Conservation (phyloP, 2,113 vertebrate species). For the Caranx melampygus region DNA sequence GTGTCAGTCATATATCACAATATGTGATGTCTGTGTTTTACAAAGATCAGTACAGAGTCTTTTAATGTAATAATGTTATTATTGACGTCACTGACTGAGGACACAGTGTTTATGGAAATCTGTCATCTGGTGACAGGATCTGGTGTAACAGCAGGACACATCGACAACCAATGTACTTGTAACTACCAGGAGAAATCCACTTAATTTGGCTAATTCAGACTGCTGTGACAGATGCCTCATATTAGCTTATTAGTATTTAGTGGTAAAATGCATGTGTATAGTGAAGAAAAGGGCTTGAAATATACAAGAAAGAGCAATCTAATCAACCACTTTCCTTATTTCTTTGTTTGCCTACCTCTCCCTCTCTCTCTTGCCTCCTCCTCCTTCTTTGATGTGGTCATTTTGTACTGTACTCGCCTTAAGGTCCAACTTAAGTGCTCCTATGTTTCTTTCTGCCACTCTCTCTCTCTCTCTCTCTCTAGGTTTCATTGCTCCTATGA, state of each 20-base stretch:
- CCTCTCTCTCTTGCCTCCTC: background rate
- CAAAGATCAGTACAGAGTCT: background rate
- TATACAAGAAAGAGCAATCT: background rate
- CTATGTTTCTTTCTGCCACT: conserved; percentile 12
- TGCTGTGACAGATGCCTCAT: background rate
- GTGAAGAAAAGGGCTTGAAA: background rate
- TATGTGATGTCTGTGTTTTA: background rate
- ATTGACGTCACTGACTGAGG: too few species aligned
- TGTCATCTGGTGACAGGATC: background rate
- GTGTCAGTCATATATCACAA: background rate
- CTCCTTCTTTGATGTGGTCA: conserved; percentile 16
- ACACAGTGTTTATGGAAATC: background rate
- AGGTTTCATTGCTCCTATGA: conserved; percentile 42
- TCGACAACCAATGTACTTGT: background rate
- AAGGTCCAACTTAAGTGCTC: conserved; percentile 41
- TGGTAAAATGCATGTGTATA: background rate
- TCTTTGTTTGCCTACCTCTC: background rate
- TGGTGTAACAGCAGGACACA: background rate
- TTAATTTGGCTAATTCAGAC: background rate
- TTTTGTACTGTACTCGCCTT: conserved; percentile 43
- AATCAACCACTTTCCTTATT: conserved; percentile 2
- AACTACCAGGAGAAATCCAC: background rate
- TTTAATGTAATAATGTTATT: background rate
- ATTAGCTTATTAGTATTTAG: background rate
- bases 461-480: conserved; percentile 4